These are phyloP conservation scores for Epirrhoe alternata DNA, from an alignment of 2,888 invertebrate species.

Conservation along the genomic window DNA sequence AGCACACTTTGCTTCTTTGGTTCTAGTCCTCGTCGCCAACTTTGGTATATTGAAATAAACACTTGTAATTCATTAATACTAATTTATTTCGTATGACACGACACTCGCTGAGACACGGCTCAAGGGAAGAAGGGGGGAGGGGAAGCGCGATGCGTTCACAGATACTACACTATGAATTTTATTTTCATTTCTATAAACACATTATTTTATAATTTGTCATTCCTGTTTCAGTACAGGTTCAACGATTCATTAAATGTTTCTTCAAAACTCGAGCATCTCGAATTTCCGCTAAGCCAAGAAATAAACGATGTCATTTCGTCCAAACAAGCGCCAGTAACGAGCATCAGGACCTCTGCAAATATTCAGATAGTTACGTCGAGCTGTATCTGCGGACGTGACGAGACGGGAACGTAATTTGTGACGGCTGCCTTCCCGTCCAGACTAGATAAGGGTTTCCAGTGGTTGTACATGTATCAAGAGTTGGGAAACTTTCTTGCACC, in stretches of 20 bases:
- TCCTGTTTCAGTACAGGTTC: not conserved
- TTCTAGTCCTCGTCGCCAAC: too few relatives aligned
- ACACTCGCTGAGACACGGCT: too few relatives aligned
- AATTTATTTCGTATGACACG: too few relatives aligned
- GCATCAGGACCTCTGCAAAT: slow-evolving; percentile 33
- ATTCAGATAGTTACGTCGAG: slow-evolving; percentile 39
- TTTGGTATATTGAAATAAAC: too few relatives aligned
- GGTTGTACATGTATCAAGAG: slow-evolving; percentile 24
- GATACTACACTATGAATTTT: not conserved
- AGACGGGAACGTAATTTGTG: slow-evolving; percentile 41
- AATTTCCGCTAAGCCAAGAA: slow-evolving; percentile 26
- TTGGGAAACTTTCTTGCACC: slow-evolving; percentile 18
- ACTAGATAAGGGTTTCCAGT: slow-evolving; percentile 41
- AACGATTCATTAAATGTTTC: slow-evolving; percentile 1
- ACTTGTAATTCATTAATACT: too few relatives aligned
- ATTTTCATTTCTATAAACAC: not conserved
- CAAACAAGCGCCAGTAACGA: slow-evolving; percentile 34
- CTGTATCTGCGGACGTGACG: slow-evolving; percentile 40
- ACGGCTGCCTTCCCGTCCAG: slow-evolving; percentile 35
- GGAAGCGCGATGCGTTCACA: too few relatives aligned
- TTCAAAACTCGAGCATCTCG: slow-evolving; percentile 13
- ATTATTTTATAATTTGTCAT: not conserved
- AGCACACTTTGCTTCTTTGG: too few relatives aligned
- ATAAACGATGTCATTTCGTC: slow-evolving; percentile 34
- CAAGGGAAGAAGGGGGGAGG: too few relatives aligned